Percentiles rank a stretch among this genome's conserved stretches.
These are phyloP conservation scores for Orycteropus afer DNA, from an alignment of 2,113 vertebrate genomes.

Conservation along the genomic window DNA sequence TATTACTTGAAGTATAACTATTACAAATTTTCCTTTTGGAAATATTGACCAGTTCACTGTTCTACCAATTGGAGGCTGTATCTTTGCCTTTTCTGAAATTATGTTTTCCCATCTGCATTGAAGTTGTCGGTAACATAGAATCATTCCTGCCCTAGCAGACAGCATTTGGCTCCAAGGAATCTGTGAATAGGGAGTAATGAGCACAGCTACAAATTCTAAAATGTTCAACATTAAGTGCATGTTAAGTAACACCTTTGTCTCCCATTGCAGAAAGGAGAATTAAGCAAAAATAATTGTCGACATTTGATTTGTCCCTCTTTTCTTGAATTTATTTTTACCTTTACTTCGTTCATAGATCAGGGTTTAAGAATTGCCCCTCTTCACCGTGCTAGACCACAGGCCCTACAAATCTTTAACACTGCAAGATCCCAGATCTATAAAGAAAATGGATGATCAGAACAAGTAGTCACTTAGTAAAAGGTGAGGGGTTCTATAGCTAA, in stretches of 20 bases:
- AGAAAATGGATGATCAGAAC: neutral
- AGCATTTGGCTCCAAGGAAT: conserved; percentile 43
- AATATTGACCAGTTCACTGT: conserved; percentile 60
- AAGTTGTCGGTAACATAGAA: neutral
- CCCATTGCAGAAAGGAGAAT: neutral
- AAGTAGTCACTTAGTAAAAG: neutral
- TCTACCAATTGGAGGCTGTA: conserved; percentile 50
- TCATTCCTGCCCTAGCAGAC: conserved; percentile 10
- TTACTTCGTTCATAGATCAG: neutral
- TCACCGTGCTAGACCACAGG: neutral
- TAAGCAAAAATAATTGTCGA: neutral
- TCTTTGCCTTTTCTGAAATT: conserved; percentile 61
- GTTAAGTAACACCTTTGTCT: conserved; percentile 26
- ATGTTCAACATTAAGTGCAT: neutral
- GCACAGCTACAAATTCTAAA: conserved; percentile 18
- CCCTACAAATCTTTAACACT: neutral
- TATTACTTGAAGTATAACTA: conserved; percentile 79
- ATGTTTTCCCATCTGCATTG: neutral
- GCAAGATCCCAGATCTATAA: neutral
- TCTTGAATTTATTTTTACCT: neutral
- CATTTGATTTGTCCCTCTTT: neutral
- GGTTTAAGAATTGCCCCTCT: neutral
- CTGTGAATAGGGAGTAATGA: conserved; percentile 68
- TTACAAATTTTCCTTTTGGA: conserved; percentile 74
- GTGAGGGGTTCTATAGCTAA: neutral